A percentile compares a stretch with the other conserved stretches of the same genome.
Evolutionary conservation across 2,888 invertebrate genomes (phyloP).

Genomic region (Taphrorychus bicolor): DNA sequence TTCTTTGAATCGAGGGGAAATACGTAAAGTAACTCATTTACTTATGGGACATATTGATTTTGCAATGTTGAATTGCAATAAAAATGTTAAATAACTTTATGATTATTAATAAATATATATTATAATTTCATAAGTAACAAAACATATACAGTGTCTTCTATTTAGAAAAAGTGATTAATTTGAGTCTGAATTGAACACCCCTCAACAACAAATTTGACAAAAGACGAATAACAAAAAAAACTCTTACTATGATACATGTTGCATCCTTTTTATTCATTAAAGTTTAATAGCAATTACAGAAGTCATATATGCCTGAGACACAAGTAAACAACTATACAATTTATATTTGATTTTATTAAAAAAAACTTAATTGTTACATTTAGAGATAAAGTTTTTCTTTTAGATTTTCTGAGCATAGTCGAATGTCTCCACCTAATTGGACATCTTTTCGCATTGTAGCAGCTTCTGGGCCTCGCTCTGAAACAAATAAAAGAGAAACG

Average conservation of each 20-base stretch:
- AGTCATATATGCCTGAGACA: not conserved
- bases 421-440: slow-evolving; percentile 41
- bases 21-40: too few relatives aligned
- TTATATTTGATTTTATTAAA: slow-evolving; percentile 26
- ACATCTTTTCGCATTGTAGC: slow-evolving; percentile 55
- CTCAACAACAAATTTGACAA: too few relatives aligned
- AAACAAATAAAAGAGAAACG: slow-evolving; percentile 46
- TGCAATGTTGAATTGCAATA: too few relatives aligned
- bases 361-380: slow-evolving; percentile 22
- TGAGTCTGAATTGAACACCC: too few relatives aligned
- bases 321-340: slow-evolving; percentile 15
- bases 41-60: too few relatives aligned
- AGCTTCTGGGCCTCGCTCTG: slow-evolving; percentile 58
- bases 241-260: not conserved
- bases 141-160: too few relatives aligned
- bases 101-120: too few relatives aligned
- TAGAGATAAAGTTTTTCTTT: not conserved
- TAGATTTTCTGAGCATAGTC: not conserved
- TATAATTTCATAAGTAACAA: too few relatives aligned
- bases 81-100: too few relatives aligned
- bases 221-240: not conserved
- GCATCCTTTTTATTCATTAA: slow-evolving; percentile 3
- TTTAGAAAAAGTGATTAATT: too few relatives aligned
- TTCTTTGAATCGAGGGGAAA: too few relatives aligned
- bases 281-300: not conserved